Evolutionary conservation across 1,140 invertebrate genomes (phyloP), one percentile per base, ranked within the genome.

Genomic region (Neuroterus valhalla): DNA sequence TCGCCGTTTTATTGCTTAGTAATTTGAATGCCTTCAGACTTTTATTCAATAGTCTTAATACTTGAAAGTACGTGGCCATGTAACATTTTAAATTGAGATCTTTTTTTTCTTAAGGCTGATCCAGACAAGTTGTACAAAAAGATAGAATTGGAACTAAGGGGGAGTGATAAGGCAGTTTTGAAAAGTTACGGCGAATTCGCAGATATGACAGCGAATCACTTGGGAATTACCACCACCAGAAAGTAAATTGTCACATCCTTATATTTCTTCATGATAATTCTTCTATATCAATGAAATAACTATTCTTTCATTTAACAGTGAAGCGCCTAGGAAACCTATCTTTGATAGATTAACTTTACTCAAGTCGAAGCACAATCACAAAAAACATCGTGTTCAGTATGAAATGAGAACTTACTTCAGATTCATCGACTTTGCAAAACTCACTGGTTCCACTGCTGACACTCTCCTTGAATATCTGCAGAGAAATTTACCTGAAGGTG

Each of bases 391-490:
- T 85, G 97, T 98, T 0, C 98, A 99, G 82, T 99, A 99, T 91
- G 98, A 99, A 92, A 93, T 95, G 4, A 92, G 98, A 83, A 99
- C 98, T 12, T 97, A 99, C 88, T 98, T 94, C 88, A 92, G 94
- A 73, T 95, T 96, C 83, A 91, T 99, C 80, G 93, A 96, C 85
- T 94, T 98, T 66, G 91, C 94, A 75, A 92, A 94, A 80, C 84
- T 99, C 3, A 99, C 98, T 2, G 97, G 96, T 19, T 98, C 97
- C 10, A 99, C 98, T 21, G 94, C 97, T 66, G 96, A 97, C 78
- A 99, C 98, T 21, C 97, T 96, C 88, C 90, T 99, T 38, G 98
- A 99, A 89, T 99, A 99, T 88, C 94, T 99, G 71, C 93, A 99
- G 87, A 92, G 98, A 79, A 99, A 99, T 92, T 91, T 99, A 76